These are phyloP conservation scores for Rhinella marina DNA, from an alignment of 2,797 vertebrate genomes.

Conservation along the genomic window DNA sequence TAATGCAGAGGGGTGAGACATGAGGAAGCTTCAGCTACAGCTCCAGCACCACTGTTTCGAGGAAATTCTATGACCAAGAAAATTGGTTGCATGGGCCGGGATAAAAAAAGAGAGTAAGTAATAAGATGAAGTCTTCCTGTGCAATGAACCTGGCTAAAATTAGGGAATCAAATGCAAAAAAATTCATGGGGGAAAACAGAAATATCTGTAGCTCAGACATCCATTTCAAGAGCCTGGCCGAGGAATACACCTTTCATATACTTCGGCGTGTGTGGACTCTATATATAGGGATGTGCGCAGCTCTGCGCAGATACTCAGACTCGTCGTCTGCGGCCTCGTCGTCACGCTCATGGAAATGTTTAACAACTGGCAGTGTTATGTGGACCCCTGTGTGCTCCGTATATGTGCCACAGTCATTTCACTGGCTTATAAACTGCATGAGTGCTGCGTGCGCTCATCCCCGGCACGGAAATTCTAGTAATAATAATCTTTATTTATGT, in stretches of 20 bases:
- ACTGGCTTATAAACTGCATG: neutral
- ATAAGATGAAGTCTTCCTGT: slow-evolving; percentile 88
- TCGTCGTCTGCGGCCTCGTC: neutral
- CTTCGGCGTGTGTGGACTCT: neutral
- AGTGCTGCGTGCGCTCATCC: neutral
- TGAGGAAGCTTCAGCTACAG: slow-evolving; percentile 73
- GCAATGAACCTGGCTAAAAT: slow-evolving; percentile 91
- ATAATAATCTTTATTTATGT: no score
- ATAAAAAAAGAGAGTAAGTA: slow-evolving; percentile 62
- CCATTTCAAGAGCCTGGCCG: slow-evolving; percentile 81
- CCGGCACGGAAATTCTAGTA: no score
- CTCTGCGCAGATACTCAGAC: neutral
- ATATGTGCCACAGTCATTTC: neutral
- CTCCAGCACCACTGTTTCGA: slow-evolving; percentile 74
- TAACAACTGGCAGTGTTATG: neutral
- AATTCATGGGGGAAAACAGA: slow-evolving; percentile 80
- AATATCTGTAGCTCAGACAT: slow-evolving; percentile 98
- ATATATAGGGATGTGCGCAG: neutral
- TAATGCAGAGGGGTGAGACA: slow-evolving; percentile 70
- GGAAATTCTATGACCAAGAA: slow-evolving; percentile 76
- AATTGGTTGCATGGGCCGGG: slow-evolving; percentile 46
- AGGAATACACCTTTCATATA: neutral
- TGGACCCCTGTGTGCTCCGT: neutral
- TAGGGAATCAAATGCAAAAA: slow-evolving; percentile 82
- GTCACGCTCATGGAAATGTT: neutral